Conservation (phyloP, 2,888 invertebrate species). For the Nemoura dubitans region DNA sequence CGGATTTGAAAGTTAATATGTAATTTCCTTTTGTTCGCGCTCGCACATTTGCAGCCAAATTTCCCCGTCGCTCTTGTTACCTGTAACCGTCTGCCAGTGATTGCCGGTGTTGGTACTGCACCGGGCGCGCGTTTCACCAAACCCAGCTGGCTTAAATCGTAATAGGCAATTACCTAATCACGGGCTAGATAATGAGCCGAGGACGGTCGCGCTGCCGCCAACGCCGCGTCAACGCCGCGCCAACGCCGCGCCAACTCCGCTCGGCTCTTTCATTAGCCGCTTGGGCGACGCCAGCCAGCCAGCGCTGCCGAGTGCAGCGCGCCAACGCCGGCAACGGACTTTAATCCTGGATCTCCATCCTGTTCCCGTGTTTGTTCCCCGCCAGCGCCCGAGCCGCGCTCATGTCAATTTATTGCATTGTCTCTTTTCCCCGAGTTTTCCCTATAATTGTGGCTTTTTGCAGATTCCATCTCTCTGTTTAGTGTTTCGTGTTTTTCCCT, state of each 20-base stretch:
- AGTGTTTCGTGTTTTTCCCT: not conserved
- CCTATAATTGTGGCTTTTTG: conserved; percentile 7
- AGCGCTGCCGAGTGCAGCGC: not conserved
- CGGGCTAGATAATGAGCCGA: conserved; percentile 7
- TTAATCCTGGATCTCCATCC: not conserved
- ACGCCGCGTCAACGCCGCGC: not conserved
- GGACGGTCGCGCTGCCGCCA: not conserved
- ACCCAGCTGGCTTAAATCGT: not conserved
- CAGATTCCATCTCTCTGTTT: not conserved
- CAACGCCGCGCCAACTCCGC: not conserved
- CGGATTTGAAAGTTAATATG: not conserved
- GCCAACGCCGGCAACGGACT: not conserved
- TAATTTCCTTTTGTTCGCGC: not conserved
- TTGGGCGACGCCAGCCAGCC: not conserved
- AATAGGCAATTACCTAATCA: conserved; percentile 12
- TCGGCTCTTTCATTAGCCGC: not conserved
- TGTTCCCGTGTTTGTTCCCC: not conserved
- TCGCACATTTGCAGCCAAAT: not conserved
- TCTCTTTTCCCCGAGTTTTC: not conserved
- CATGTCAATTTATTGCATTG: not conserved
- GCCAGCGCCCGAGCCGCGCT: not conserved
- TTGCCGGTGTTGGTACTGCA: not conserved
- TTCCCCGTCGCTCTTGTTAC: not conserved
- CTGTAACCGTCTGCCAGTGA: not conserved
- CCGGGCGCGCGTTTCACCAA: not conserved